phyloP scores from a whole-genome alignment of 2,113 vertebrate species.

The Ceyx margarethae region DNA sequence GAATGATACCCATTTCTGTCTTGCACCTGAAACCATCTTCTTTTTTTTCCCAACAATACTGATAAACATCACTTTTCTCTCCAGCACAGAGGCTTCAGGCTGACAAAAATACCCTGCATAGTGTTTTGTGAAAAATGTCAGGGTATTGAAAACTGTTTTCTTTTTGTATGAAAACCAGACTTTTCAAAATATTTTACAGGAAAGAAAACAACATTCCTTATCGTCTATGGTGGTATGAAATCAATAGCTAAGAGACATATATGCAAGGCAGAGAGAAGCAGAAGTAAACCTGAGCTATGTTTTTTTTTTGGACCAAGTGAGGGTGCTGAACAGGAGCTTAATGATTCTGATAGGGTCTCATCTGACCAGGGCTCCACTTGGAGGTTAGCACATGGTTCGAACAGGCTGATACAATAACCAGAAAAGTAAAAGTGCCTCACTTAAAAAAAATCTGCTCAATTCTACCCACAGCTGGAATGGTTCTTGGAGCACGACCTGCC shows the following conservation, averaged over 20 bases:
- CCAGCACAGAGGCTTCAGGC: background rate
- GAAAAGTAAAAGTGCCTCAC: background rate
- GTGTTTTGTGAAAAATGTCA: background rate
- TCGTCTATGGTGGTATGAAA: background rate
- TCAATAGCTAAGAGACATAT: background rate
- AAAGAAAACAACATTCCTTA: background rate
- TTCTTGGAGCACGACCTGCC: background rate
- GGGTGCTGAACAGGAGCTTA: background rate
- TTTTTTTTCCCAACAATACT: background rate
- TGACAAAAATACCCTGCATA: background rate
- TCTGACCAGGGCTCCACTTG: background rate
- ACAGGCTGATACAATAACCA: background rate
- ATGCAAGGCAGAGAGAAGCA: background rate
- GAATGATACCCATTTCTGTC: constrained; percentile 15
- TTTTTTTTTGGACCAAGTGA: background rate
- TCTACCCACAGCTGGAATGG: background rate
- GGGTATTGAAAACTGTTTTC: background rate
- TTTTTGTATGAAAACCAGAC: background rate
- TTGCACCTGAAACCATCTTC: constrained; percentile 20
- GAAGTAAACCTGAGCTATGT: background rate
- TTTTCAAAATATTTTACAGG: background rate
- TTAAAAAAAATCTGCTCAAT: background rate
- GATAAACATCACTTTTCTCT: constrained; percentile 17
- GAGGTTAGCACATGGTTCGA: background rate
- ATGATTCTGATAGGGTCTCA: background rate